Percentiles rank a stretch among this genome's conserved stretches.
Evolutionary conservation across 2,888 invertebrate genomes (phyloP).

Genomic region (Cephus pygmeus): DNA sequence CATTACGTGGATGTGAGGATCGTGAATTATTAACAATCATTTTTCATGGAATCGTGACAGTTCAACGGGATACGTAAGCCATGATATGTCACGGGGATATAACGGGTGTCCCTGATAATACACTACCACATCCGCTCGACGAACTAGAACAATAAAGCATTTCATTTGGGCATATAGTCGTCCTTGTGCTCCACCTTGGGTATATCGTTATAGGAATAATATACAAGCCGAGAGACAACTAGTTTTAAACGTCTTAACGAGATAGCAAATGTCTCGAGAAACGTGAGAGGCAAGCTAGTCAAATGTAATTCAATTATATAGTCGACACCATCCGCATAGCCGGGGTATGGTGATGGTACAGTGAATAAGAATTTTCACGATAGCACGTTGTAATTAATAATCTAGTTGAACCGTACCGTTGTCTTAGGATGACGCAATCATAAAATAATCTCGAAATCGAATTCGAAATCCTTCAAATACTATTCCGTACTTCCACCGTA

Average conservation of each 20-base stretch:
- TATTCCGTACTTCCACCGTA: not conserved
- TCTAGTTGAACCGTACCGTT: not conserved
- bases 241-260: not conserved
- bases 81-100: not conserved
- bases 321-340: not conserved
- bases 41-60: not conserved
- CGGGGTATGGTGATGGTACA: not conserved
- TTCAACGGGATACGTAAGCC: not conserved
- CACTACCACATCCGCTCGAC: not conserved
- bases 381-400: not conserved
- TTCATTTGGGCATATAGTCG: not conserved
- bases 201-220: not conserved
- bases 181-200: not conserved
- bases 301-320: not conserved
- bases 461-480: not conserved
- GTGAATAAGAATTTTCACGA: not conserved
- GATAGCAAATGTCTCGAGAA: not conserved
- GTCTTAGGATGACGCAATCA: not conserved
- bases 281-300: not conserved
- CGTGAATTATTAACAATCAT: not conserved
- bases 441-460: not conserved
- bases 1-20: not conserved
- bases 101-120: not conserved
- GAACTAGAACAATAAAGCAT: not conserved
- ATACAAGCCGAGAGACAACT: not conserved